phyloP scores from a whole-genome alignment of 2,888 invertebrate genomes.

The Sipha maydis region DNA sequence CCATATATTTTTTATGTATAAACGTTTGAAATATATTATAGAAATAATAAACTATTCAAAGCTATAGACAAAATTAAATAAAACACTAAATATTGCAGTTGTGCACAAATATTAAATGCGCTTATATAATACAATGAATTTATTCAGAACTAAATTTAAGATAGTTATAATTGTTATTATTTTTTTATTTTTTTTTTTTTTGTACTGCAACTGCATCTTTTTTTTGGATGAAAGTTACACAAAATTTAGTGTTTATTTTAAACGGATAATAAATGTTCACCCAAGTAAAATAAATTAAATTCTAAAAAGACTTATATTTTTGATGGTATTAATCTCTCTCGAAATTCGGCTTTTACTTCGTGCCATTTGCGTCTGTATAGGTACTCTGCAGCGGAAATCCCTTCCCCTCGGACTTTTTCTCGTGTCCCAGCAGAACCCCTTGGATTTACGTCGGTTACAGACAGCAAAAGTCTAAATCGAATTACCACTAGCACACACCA shows the following conservation, averaged over 20 bases:
- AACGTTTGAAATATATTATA: too few species aligned
- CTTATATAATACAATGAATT: not conserved
- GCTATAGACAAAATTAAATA: too few species aligned
- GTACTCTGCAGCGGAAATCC: conserved; percentile 23
- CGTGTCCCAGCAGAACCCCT: not conserved
- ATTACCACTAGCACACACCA: conserved; percentile 21
- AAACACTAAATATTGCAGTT: too few species aligned
- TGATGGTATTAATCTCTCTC: conserved; percentile 34
- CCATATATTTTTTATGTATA: too few species aligned
- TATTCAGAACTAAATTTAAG: not conserved
- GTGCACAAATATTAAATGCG: not conserved
- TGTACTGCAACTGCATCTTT: not conserved
- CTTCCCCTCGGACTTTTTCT: conserved; percentile 27
- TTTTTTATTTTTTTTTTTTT: not conserved
- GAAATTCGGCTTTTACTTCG: conserved; percentile 31
- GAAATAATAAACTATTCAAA: too few species aligned
- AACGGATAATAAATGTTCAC: conserved; percentile 38
- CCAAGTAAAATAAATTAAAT: conserved; percentile 43
- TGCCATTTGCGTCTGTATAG: not conserved
- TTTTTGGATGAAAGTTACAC: not conserved
- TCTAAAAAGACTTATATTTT: conserved; percentile 43
- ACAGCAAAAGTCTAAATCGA: conserved; percentile 60
- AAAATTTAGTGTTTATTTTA: conserved; percentile 26
- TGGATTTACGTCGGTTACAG: conserved; percentile 45
- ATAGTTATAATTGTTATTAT: not conserved